A percentile compares a stretch with the other conserved stretches of the same genome.
phyloP scores from a whole-genome alignment of 2,113 vertebrate species.

The Eleginops maclovinus region DNA sequence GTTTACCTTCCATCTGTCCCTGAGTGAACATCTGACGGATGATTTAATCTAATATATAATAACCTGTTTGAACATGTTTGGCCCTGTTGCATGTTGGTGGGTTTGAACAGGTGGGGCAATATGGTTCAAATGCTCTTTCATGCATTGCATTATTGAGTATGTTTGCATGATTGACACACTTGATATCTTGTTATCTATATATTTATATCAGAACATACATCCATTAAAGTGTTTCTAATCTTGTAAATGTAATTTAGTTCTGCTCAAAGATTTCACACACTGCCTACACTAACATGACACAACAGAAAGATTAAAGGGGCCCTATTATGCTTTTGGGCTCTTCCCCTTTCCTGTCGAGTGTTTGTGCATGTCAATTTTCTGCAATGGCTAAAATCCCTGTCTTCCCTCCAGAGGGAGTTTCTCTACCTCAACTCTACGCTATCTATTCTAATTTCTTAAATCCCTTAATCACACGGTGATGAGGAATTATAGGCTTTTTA shows the following conservation, averaged over 20 bases:
- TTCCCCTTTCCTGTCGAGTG: too few relatives aligned
- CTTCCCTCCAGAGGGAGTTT: too few relatives aligned
- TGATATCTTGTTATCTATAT: neutral
- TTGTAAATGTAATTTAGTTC: neutral
- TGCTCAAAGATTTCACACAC: neutral
- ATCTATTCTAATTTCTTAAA: too few relatives aligned
- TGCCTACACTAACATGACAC: neutral
- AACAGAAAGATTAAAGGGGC: neutral
- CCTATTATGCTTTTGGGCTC: too few relatives aligned
- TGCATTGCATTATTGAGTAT: too few relatives aligned
- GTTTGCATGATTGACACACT: too few relatives aligned
- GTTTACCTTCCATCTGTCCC: neutral
- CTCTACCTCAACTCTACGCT: too few relatives aligned
- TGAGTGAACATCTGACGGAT: neutral
- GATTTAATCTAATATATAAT: neutral
- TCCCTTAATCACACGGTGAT: too few relatives aligned
- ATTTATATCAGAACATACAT: neutral
- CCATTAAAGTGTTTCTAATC: neutral
- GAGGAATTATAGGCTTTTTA: too few relatives aligned
- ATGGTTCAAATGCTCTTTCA: neutral
- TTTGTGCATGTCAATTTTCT: too few relatives aligned
- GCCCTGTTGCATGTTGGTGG: neutral
- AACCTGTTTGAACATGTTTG: neutral
- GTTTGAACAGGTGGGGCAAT: conserved; percentile 1
- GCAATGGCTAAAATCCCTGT: too few relatives aligned